Evolutionary conservation across 2,888 invertebrate species (phyloP).

Genomic region (Helobdella robusta): DNA sequence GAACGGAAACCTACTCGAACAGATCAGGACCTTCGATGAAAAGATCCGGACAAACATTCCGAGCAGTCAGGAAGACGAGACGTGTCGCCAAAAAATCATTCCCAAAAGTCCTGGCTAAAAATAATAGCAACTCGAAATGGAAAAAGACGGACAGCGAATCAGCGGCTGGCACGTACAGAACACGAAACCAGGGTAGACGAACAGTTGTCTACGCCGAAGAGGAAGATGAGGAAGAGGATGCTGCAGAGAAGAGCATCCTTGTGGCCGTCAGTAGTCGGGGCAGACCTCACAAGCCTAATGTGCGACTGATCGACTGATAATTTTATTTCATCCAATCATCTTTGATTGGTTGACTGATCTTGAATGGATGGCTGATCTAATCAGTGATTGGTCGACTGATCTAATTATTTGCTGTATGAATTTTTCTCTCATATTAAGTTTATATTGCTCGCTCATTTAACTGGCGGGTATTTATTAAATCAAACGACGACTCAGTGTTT

Average conservation of each 20-base stretch:
- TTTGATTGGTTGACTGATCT: background rate
- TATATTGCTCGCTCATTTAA: no score
- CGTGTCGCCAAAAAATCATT: background rate
- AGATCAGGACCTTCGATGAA: slow-evolving; percentile 13
- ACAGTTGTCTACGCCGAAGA: slow-evolving; percentile 48
- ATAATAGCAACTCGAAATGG: background rate
- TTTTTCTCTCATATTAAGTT: no score
- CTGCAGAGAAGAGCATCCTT: slow-evolving; percentile 30
- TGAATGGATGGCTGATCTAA: background rate
- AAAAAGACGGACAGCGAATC: background rate
- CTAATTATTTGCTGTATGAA: no score
- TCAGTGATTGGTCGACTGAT: no score
- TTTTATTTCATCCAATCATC: background rate
- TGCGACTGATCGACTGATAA: slow-evolving; percentile 35
- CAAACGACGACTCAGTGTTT: no score
- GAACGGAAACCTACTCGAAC: slow-evolving; percentile 24
- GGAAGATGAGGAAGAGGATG: slow-evolving; percentile 38
- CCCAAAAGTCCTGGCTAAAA: background rate
- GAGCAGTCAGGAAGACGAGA: background rate
- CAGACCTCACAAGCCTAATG: slow-evolving; percentile 68
- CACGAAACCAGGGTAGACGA: slow-evolving; percentile 46
- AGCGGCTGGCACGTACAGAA: slow-evolving; percentile 28
- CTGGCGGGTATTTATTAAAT: no score
- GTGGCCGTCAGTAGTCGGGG: slow-evolving; percentile 68
- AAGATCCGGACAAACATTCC: background rate